phyloP scores from a whole-genome alignment of 2,888 invertebrate species.

The Tipula helvola region DNA sequence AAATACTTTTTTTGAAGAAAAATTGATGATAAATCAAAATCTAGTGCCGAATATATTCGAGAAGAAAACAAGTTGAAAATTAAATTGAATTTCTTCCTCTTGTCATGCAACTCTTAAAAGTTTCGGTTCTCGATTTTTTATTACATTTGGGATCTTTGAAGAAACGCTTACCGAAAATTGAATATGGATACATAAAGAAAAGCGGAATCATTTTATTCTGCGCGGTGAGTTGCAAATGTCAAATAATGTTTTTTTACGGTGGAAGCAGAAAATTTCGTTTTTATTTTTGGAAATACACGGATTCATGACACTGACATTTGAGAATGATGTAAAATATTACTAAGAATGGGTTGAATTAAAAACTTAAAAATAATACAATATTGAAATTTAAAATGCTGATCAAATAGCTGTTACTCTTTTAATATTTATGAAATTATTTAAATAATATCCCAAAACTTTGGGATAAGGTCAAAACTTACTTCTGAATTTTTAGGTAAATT shows the following conservation, averaged over 20 bases:
- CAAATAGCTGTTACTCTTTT: no score
- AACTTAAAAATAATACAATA: no score
- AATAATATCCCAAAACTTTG: no score
- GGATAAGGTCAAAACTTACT: no score
- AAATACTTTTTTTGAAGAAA: background rate
- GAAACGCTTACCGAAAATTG: background rate
- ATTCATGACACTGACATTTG: background rate
- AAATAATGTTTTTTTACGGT: background rate
- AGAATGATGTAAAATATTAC: background rate
- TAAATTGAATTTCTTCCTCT: background rate
- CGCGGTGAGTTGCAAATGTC: background rate
- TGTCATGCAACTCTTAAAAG: background rate
- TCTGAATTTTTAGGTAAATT: no score
- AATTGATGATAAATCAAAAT: slow-evolving; percentile 4
- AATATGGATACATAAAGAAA: background rate
- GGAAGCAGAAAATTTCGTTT: background rate
- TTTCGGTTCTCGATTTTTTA: background rate
- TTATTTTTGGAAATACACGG: background rate
- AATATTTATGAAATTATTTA: no score
- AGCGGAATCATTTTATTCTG: background rate
- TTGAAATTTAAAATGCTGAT: no score
- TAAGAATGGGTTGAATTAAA: no score
- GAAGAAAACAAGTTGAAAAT: background rate
- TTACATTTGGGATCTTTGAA: background rate
- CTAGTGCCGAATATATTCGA: background rate